Conservation (phyloP, 2,113 vertebrate genomes). For the Coreoperca whiteheadi region DNA sequence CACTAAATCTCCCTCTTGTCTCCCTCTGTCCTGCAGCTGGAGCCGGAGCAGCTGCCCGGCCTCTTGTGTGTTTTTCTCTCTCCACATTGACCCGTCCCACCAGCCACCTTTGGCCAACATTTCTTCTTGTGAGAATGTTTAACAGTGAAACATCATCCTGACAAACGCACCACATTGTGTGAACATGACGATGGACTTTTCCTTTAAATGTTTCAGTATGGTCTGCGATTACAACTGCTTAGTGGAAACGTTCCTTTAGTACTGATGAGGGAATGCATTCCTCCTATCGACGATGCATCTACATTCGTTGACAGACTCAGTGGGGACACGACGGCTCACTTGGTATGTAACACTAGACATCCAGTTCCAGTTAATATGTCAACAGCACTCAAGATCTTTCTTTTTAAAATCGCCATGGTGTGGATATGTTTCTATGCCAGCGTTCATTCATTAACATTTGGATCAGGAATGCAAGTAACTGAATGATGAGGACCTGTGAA, state of each 20-base stretch:
- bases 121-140: conserved; percentile 48
- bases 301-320: conserved; percentile 15
- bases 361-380: conserved; percentile 26
- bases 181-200: conserved; percentile 46
- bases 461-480: conserved; percentile 41
- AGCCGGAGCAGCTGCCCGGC: conserved; percentile 44
- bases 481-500: conserved; percentile 55
- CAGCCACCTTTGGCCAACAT: conserved; percentile 47
- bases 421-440: conserved; percentile 8
- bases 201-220: background rate
- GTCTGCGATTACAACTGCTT: conserved; percentile 20
- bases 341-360: conserved; percentile 12
- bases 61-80: conserved; percentile 33
- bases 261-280: conserved; percentile 17
- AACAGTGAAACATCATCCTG: conserved; percentile 38
- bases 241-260: background rate
- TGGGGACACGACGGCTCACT: background rate
- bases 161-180: conserved; percentile 1
- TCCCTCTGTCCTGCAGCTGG: conserved; percentile 31
- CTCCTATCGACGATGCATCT: conserved; percentile 25
- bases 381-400: background rate
- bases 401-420: conserved; percentile 10
- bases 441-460: conserved; percentile 56
- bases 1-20: conserved; percentile 46
- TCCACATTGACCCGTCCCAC: conserved; percentile 28